Evolutionary conservation across 2,888 invertebrate species (phyloP).

Genomic region (Matsumyia berberina): DNA sequence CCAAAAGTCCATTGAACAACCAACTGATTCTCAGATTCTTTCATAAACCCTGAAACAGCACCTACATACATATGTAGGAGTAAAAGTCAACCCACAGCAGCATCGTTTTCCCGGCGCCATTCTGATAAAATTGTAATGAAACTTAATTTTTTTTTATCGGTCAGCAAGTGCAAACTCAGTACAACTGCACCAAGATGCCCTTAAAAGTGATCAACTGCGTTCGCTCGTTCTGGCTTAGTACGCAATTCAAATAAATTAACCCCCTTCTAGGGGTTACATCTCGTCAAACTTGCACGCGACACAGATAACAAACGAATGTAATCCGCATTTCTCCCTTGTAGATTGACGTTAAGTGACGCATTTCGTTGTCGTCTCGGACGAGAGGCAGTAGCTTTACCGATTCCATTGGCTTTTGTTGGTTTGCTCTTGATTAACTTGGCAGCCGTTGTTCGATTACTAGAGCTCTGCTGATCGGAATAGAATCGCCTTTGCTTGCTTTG

Average conservation of each 20-base stretch:
- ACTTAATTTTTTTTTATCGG: not conserved
- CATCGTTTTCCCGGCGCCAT: no score
- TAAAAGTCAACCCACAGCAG: no score
- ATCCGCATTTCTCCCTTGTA: not conserved
- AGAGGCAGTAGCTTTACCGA: no score
- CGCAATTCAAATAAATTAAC: constrained; percentile 4
- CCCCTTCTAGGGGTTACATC: not conserved
- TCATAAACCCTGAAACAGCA: no score
- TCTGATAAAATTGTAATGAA: not conserved
- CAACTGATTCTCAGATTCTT: no score
- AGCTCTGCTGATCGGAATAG: not conserved
- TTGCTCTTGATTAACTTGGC: not conserved
- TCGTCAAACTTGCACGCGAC: not conserved
- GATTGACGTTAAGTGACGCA: no score
- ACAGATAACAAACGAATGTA: not conserved
- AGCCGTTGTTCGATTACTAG: not conserved
- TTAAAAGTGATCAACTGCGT: constrained; percentile 5
- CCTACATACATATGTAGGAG: no score
- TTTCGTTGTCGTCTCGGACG: no score
- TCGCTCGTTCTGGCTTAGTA: not conserved
- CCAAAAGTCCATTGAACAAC: no score
- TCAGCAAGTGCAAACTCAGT: constrained; percentile 33
- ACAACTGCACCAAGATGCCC: constrained; percentile 23
- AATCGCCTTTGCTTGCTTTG: constrained; percentile 1
- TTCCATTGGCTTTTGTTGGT: not conserved